Conservation (phyloP, 2,888 invertebrate species). For the Augochlorella aurata region DNA sequence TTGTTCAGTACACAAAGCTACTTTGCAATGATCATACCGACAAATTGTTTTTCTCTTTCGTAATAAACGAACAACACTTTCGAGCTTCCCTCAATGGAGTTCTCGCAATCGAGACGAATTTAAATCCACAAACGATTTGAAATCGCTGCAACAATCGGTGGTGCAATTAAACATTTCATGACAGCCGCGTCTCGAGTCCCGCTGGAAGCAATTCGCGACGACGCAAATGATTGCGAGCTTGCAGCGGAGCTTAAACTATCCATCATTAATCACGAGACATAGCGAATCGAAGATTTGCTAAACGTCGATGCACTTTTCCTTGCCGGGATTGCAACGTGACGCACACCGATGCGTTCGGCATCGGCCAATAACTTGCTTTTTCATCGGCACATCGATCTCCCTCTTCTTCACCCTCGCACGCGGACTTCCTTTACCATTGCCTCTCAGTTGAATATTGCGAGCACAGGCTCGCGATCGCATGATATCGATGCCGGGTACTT, state of each 20-base stretch:
- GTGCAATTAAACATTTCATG: not conserved
- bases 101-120: not conserved
- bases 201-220: not conserved
- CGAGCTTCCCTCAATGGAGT: no score
- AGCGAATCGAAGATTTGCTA: constrained; percentile 13
- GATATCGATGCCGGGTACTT: not conserved
- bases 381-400: not conserved
- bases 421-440: not conserved
- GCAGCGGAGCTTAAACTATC: not conserved
- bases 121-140: not conserved
- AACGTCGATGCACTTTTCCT: constrained; percentile 15
- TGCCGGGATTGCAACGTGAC: constrained; percentile 19
- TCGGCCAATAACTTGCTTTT: constrained; percentile 16
- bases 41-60: no score
- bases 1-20: no score
- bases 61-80: no score
- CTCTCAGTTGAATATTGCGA: not conserved
- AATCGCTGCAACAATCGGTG: not conserved
- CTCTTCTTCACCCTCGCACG: not conserved
- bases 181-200: not conserved
- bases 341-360: constrained; percentile 4
- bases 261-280: constrained; percentile 9
- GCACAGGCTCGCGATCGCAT: not conserved
- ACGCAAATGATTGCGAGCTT: not conserved
- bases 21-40: no score